Percentiles rank a stretch among this genome's conserved stretches.
These are phyloP conservation scores for Drosophila limbata DNA, from an alignment of 2,888 invertebrate species.

Conservation along the genomic window DNA sequence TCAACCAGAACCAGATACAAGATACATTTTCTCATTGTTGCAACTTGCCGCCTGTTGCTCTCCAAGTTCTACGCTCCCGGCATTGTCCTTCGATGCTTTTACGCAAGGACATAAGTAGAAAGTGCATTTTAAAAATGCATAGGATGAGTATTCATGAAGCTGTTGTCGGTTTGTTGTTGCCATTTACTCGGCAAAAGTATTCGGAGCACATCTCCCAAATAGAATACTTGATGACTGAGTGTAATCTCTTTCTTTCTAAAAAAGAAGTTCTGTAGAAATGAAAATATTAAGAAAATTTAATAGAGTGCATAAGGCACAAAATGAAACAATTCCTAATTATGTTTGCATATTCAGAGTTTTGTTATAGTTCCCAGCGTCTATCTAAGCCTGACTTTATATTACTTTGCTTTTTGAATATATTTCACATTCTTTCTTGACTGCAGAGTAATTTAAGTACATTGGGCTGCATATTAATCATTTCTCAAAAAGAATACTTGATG, in stretches of 20 bases:
- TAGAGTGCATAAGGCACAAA: neutral
- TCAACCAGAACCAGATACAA: conserved; percentile 31
- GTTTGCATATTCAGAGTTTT: neutral
- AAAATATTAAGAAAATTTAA: conserved; percentile 7
- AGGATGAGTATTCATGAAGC: conserved; percentile 60
- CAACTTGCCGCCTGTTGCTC: conserved; percentile 32
- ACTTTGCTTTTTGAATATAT: neutral
- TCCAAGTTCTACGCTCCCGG: conserved; percentile 3
- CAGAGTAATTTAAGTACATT: neutral
- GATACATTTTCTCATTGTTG: conserved; percentile 47
- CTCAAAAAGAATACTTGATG: neutral
- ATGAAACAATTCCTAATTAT: neutral
- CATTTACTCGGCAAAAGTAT: conserved; percentile 38
- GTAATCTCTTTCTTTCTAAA: conserved; percentile 23
- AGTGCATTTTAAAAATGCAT: conserved; percentile 78
- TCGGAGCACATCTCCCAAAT: conserved; percentile 53
- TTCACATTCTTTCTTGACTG: neutral
- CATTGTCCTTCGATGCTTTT: conserved; percentile 64
- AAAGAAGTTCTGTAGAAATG: conserved; percentile 4
- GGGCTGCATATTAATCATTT: neutral
- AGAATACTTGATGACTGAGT: conserved; percentile 58
- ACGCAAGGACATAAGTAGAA: conserved; percentile 63
- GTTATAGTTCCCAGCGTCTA: neutral
- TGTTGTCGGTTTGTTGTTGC: conserved; percentile 33
- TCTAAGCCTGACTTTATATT: neutral